phyloP scores from a whole-genome alignment of 2,113 vertebrate species.

The Phocoena sinus region DNA sequence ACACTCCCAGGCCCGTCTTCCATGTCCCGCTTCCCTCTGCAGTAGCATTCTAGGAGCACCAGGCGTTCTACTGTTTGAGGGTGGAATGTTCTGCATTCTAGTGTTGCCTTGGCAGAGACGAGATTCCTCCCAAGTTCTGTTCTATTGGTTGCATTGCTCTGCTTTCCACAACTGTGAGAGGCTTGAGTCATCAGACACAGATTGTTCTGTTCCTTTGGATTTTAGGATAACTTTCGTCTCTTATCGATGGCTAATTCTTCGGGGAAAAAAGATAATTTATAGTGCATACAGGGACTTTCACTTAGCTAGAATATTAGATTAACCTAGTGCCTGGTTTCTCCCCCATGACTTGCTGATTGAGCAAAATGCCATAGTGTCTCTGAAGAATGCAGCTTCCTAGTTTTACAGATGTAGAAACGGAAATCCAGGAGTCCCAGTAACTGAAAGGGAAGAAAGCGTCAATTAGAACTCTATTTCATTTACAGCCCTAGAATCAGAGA shows the following conservation, averaged over 20 bases:
- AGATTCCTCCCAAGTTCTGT: background rate
- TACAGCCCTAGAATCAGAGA: background rate
- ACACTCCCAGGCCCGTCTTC: background rate
- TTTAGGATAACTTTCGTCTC: slow-evolving; percentile 9
- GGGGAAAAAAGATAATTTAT: background rate
- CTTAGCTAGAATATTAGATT: background rate
- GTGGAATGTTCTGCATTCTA: background rate
- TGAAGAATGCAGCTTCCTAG: background rate
- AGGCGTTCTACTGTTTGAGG: background rate
- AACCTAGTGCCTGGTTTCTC: background rate
- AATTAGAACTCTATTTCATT: background rate
- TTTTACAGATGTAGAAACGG: background rate
- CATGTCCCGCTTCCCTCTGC: background rate
- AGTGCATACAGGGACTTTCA: background rate
- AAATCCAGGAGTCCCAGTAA: background rate
- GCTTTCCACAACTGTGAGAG: background rate
- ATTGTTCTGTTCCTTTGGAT: slow-evolving; percentile 22
- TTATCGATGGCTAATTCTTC: background rate
- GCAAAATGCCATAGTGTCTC: background rate
- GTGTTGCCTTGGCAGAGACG: background rate
- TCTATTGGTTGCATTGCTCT: background rate
- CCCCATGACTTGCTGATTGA: background rate
- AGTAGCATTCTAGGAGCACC: background rate
- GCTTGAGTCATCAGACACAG: slow-evolving; percentile 41
- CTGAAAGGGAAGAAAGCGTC: background rate